Evolutionary conservation across 2,888 invertebrate genomes (phyloP).

Genomic region (Drosophila recens): DNA sequence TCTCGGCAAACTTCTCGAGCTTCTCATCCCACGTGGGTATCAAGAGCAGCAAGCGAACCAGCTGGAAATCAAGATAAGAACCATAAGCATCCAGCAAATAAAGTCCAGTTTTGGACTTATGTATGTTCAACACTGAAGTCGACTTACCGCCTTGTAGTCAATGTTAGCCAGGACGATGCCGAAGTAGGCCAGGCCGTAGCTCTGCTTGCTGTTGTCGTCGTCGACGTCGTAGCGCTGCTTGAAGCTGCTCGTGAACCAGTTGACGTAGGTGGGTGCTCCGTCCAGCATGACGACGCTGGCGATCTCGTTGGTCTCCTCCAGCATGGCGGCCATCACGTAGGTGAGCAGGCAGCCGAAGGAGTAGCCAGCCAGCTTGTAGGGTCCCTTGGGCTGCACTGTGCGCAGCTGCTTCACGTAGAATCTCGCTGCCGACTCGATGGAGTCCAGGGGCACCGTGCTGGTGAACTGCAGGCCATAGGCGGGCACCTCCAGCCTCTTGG

Average conservation of each 20-base stretch:
- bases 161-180: conserved; percentile 91
- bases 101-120: too few relatives aligned
- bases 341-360: conserved; percentile 98
- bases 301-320: conserved; percentile 87
- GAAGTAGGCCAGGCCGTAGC: conserved; percentile 93
- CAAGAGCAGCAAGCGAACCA: conserved; percentile 82
- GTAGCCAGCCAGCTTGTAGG: conserved; percentile 96
- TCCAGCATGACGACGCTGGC: conserved; percentile 91
- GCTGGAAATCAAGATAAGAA: conserved; percentile 45
- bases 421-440: conserved; percentile 90
- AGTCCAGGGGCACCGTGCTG: conserved; percentile 89
- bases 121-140: too few relatives aligned
- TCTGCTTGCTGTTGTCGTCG: conserved; percentile 88
- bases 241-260: conserved; percentile 89
- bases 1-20: conserved; percentile 85
- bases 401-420: conserved; percentile 91
- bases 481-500: conserved; percentile 90
- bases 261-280: conserved; percentile 94
- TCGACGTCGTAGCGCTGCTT: conserved; percentile 85
- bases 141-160: conserved; percentile 89
- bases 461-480: conserved; percentile 97
- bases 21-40: conserved; percentile 85
- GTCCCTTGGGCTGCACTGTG: conserved; percentile 91
- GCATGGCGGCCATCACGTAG: conserved; percentile 96
- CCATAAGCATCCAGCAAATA: too few relatives aligned